A percentile compares a stretch with the other conserved stretches of the same genome.
Conservation (phyloP, 2,888 invertebrate species). For the Cryptophagus acutangulus region DNA sequence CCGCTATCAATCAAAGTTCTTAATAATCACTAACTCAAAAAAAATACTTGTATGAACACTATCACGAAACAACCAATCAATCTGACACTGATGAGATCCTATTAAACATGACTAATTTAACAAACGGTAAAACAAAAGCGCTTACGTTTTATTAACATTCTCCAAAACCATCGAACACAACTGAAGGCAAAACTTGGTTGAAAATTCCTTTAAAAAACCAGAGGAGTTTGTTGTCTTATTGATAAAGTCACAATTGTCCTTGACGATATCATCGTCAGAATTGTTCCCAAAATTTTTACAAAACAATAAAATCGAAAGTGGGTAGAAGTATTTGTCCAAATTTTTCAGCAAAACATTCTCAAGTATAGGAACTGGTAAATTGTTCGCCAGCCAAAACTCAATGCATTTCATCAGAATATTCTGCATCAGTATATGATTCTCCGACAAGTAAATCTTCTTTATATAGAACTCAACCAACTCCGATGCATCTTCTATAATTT, state of each 20-base stretch:
- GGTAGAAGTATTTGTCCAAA: constrained; percentile 49
- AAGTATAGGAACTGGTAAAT: constrained; percentile 43
- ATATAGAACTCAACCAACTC: constrained; percentile 46
- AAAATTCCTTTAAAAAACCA: constrained; percentile 47
- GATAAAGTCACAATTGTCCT: constrained; percentile 23
- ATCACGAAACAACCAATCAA: no score
- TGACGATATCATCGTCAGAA: constrained; percentile 40
- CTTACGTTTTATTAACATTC: constrained; percentile 45
- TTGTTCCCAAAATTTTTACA: constrained; percentile 47
- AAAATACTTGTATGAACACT: no score
- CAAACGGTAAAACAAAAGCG: no score
- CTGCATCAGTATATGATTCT: constrained; percentile 49
- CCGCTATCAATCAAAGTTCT: no score
- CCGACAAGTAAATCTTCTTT: constrained; percentile 43
- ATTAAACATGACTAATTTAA: no score
- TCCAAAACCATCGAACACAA: constrained; percentile 48
- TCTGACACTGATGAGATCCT: no score
- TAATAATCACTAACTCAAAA: no score
- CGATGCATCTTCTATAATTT: constrained; percentile 41
- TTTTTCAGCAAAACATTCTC: constrained; percentile 46
- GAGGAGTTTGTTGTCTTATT: constrained; percentile 40
- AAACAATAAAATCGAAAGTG: constrained; percentile 46
- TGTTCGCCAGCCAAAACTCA: constrained; percentile 46
- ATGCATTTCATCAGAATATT: constrained; percentile 47
- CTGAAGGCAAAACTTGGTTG: constrained; percentile 49